Conservation (phyloP, 1,140 invertebrate species). For the Leguminivora glycinivorella region DNA sequence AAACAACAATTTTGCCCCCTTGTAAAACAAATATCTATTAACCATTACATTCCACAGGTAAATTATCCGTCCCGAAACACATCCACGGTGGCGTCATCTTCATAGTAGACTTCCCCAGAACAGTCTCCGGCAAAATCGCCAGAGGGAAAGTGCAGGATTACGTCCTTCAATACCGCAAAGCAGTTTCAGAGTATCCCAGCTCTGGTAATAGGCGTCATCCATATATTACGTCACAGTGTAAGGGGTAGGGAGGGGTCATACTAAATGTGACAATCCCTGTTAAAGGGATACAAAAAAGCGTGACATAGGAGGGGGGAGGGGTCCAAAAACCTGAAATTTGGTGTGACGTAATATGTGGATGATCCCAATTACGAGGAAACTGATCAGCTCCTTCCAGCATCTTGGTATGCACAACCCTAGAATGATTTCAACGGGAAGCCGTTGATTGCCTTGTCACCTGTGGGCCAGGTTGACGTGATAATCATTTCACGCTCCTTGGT, state of each 20-base stretch:
- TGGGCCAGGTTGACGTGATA: too few relatives aligned
- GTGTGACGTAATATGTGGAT: too few relatives aligned
- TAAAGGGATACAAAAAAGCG: too few relatives aligned
- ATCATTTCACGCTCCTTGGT: too few relatives aligned
- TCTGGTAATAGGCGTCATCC: too few relatives aligned
- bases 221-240: too few relatives aligned
- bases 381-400: not conserved
- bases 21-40: not conserved
- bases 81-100: slow-evolving; percentile 5
- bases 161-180: not conserved
- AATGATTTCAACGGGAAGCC: not conserved
- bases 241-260: too few relatives aligned
- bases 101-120: slow-evolving; percentile 6
- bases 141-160: not conserved
- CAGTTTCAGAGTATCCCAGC: not conserved
- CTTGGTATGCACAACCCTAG: not conserved
- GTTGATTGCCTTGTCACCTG: not conserved
- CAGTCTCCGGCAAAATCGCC: not conserved
- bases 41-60: not conserved
- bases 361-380: slow-evolving; percentile 2
- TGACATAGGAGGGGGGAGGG: too few relatives aligned
- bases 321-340: too few relatives aligned
- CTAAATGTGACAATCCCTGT: too few relatives aligned
- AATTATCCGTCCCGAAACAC: not conserved
- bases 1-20: too few relatives aligned